Evolutionary conservation across 2,113 vertebrate species (phyloP).

Genomic region (Pelvicachromis taeniatus): DNA sequence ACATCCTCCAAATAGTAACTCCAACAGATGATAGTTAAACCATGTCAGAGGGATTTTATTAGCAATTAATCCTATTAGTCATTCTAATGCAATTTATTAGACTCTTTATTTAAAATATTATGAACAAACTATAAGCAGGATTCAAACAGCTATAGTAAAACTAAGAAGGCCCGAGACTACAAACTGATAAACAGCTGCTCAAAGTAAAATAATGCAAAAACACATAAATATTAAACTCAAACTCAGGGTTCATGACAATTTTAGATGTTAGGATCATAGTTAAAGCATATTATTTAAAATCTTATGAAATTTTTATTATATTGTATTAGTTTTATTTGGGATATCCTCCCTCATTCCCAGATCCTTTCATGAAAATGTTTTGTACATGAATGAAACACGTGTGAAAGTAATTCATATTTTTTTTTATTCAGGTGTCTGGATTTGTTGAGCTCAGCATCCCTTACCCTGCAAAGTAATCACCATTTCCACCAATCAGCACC

Average conservation of each 20-base stretch:
- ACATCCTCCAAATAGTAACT: no score
- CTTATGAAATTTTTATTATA: neutral
- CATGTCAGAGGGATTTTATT: fast-evolving
- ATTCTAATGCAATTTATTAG: neutral
- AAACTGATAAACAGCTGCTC: neutral
- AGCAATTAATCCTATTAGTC: neutral
- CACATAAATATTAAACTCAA: neutral
- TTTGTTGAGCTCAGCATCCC: neutral
- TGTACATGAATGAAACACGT: neutral
- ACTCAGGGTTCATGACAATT: fast-evolving
- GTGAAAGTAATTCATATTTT: neutral
- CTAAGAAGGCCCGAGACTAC: neutral
- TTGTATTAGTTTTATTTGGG: fast-evolving
- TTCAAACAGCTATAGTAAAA: neutral
- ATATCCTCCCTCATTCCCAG: neutral
- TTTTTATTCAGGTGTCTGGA: neutral
- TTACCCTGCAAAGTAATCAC: neutral
- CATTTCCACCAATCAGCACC: neutral
- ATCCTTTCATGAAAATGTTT: neutral
- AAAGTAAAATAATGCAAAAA: neutral
- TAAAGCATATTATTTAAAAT: neutral
- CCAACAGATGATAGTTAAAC: neutral
- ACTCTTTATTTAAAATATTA: neutral
- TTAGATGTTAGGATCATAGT: neutral
- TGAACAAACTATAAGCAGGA: neutral